Conservation (phyloP, 2,888 invertebrate species). For the Eupsilia transversa region DNA sequence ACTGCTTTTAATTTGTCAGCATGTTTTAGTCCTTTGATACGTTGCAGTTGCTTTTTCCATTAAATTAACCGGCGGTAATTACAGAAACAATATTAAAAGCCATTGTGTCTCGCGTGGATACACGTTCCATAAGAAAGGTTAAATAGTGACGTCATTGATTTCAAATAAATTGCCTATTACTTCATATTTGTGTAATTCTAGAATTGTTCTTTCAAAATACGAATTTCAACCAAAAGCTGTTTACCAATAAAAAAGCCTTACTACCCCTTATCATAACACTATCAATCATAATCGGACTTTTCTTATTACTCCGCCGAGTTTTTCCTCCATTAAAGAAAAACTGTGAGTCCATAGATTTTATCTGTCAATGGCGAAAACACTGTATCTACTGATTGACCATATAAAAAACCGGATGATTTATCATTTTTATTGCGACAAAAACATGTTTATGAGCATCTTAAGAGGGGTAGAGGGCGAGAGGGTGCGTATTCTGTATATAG, state of each 20-base stretch:
- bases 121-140: not conserved
- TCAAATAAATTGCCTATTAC: not conserved
- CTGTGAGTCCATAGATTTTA: slow-evolving; percentile 81
- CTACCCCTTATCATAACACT: slow-evolving; percentile 73
- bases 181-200: not conserved
- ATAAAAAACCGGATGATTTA: slow-evolving; percentile 90
- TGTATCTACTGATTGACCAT: slow-evolving; percentile 90
- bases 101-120: too few species aligned
- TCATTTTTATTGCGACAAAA: slow-evolving; percentile 91
- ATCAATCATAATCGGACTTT: slow-evolving; percentile 73
- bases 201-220: not conserved
- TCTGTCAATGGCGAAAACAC: slow-evolving; percentile 83
- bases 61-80: not conserved
- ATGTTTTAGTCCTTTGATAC: not conserved
- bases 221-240: slow-evolving; percentile 48
- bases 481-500: slow-evolving; percentile 66
- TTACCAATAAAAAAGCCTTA: slow-evolving; percentile 64
- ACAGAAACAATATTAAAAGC: too few species aligned
- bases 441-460: slow-evolving; percentile 91
- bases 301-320: slow-evolving; percentile 72
- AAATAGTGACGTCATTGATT: not conserved
- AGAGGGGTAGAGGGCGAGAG: slow-evolving; percentile 78
- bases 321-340: slow-evolving; percentile 73
- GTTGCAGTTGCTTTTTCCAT: too few species aligned
- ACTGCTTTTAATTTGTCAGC: not conserved